Evolutionary conservation across 2,888 invertebrate genomes (phyloP), one percentile per base, ranked within the genome.

Genomic region (Epistrophe grossulariae): DNA sequence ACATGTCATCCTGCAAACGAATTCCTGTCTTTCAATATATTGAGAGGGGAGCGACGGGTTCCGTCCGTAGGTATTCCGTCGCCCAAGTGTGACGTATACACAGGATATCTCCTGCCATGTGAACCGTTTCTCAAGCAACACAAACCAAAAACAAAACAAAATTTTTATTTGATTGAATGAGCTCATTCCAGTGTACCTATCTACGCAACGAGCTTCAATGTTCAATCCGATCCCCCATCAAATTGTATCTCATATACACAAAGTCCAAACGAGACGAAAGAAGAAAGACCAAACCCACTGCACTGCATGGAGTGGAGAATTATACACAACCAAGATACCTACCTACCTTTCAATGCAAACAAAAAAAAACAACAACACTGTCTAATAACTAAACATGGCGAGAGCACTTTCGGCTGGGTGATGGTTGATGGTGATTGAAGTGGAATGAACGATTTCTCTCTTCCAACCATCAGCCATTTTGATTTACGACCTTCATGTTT

Each of bases 391-490:
- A 83, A 72, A 73, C 84, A 79, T 83, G 79, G 62, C 81, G 79
- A 81, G 81, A 81, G 79, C 85, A 79, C 79, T 85, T 80, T 62
- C 31, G 68, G 80, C 50, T 17, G 78, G 80, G 74, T 90, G 35
- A 35, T 35, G 35, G 35, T 35, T 35, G 90, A 90, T 90, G 88
- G 89, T 90, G 90, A 90, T 90, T 90, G 89, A 90, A 90, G 89
- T 89, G 89, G 89, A 90, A 89, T 89, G 89, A 89, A 89, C 89
- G 89, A 89, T 89, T 90, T 88, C 89, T 80, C 88, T 89, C 88
- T 89, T 68, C 66, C 84, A 90, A 88, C 90, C 90, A 91, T 91
- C 92, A 92, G 92, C 92, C 92, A 93, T 92, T 93, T 93, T 92
- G 93, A 92, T 92, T 92, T 92, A 93, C 92, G 92, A 90, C 89